Percentiles rank a stretch among this genome's conserved stretches.
Conservation (phyloP, 2,888 invertebrate species). For the Meghimatium bilineatum region DNA sequence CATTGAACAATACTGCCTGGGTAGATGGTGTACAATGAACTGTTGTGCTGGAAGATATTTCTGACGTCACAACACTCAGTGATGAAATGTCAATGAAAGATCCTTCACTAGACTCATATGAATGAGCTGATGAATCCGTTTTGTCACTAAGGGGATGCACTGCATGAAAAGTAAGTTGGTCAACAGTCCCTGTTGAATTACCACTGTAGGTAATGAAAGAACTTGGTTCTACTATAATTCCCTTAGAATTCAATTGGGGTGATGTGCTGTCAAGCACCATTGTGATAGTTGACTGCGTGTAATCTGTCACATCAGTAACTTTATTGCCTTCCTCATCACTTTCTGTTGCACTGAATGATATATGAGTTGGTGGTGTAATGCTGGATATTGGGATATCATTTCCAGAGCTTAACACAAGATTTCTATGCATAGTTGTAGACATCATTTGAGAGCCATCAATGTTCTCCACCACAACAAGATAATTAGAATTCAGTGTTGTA, state of each 20-base stretch:
- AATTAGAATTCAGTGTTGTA: slow-evolving; percentile 20
- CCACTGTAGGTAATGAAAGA: slow-evolving; percentile 31
- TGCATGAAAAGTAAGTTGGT: slow-evolving; percentile 22
- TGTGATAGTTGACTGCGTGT: slow-evolving; percentile 14
- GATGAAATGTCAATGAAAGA: slow-evolving; percentile 30
- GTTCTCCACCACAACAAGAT: slow-evolving; percentile 33
- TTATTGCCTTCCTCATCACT: neutral
- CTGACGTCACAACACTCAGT: slow-evolving; percentile 25
- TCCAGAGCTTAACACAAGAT: slow-evolving; percentile 15
- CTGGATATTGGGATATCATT: slow-evolving; percentile 20
- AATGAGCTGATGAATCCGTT: neutral
- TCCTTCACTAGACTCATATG: slow-evolving; percentile 19
- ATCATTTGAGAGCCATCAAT: slow-evolving; percentile 34
- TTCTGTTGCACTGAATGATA: slow-evolving; percentile 15
- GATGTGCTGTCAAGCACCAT: slow-evolving; percentile 24
- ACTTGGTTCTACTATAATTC: slow-evolving; percentile 29
- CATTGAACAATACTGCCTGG: neutral
- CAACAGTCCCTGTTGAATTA: neutral
- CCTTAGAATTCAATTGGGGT: slow-evolving; percentile 15
- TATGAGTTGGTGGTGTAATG: slow-evolving; percentile 13
- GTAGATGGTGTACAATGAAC: neutral
- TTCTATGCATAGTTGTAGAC: slow-evolving; percentile 25
- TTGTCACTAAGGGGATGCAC: slow-evolving; percentile 21
- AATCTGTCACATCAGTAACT: neutral
- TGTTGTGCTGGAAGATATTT: neutral